Percentiles rank a stretch among this genome's conserved stretches.
phyloP scores from a whole-genome alignment of 2,888 invertebrate genomes.

The Drosophila eohydei region DNA sequence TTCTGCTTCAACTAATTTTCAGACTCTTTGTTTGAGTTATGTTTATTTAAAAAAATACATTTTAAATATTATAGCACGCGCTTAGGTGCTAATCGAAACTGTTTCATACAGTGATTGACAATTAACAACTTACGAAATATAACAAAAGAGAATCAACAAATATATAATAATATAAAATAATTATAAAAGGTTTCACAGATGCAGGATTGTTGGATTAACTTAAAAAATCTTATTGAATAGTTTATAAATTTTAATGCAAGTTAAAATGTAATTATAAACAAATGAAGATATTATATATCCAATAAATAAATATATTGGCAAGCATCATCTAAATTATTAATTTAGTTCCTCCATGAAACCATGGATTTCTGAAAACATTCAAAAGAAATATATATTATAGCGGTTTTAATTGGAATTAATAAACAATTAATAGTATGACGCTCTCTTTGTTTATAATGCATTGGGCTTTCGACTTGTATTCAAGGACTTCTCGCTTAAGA shows the following conservation, averaged over 20 bases:
- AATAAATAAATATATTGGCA: no score
- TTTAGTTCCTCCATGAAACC: no score
- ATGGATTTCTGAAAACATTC: no score
- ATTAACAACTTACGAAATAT: slow-evolving; percentile 10
- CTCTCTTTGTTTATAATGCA: background rate
- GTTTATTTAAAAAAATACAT: background rate
- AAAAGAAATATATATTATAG: background rate
- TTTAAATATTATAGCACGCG: slow-evolving; percentile 4
- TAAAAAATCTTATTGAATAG: background rate
- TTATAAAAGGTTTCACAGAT: no score
- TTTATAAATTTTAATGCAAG: background rate
- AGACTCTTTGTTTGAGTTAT: slow-evolving; percentile 14
- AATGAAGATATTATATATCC: no score
- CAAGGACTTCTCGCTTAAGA: background rate
- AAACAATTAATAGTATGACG: background rate
- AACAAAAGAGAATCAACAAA: background rate
- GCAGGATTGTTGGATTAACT: no score
- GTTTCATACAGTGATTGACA: slow-evolving; percentile 9
- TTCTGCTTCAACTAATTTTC: slow-evolving; percentile 8
- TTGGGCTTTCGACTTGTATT: background rate
- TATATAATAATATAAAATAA: background rate
- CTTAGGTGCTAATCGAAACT: slow-evolving; percentile 7
- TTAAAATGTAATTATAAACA: no score
- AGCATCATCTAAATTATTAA: no score
- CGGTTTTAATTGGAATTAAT: background rate